Evolutionary conservation across 2,797 vertebrate genomes (phyloP), one percentile per base, ranked within the genome.

Genomic region (Ambastaia sidthimunki): DNA sequence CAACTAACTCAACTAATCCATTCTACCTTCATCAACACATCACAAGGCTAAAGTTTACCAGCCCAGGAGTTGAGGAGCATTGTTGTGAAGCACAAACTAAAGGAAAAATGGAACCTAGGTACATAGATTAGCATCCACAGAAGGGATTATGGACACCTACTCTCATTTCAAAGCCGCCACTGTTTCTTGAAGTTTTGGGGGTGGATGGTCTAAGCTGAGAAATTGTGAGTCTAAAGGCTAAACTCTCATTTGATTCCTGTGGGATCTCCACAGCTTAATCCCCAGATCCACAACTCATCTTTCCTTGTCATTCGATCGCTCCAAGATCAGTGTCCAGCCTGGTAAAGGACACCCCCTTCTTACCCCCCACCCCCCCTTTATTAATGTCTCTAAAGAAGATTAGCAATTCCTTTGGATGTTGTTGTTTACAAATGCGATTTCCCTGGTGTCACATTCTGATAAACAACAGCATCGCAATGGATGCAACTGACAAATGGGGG

Each of bases 321-420:
- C n/a, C 44, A 84, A 87, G 92, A 93, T 94, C 92, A 90, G 92
- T 90, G 93, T 91, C 88, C 90, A 86, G 86, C 86, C 89, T 87
- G 87, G 90, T 86, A 88, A 89, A 23, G 48, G 81, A 89, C 89
- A 86, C 25, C 55, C 34, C 76, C 41, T 74, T 57, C 71, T 77
- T 62, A 75, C 55, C 70, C 74, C 48, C 54, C 74, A 76, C 16
- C 57, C 81, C 55, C 88, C 91, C 89, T 92, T 94, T 93, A 92
- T 92, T 95, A 92, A 93, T 92, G 92, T 93, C 93, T 92, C 86
- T 95, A 82, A 96, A 96, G 95, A 91, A 95, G 95, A 95, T 96
- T 96, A 96, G 90, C 3, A 21, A 90, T 83, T 28, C 66, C 84
- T 93, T 92, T 92, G 92, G 95, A 95, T 95, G 92, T 93, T 93